Evolutionary conservation across 2,888 invertebrate species (phyloP).

Genomic region (Gymnocheta viridis): DNA sequence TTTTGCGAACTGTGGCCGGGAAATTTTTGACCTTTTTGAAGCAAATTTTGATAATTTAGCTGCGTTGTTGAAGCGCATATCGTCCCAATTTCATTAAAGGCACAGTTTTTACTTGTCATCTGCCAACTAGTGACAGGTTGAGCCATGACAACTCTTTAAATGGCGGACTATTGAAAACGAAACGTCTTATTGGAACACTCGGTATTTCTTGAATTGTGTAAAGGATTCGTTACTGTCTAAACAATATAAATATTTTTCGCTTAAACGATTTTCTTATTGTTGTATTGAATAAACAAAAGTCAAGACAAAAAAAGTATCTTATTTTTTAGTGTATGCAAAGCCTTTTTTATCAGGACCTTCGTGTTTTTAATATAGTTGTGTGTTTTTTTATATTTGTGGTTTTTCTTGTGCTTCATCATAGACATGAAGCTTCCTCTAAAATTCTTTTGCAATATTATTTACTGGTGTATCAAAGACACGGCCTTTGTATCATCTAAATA

Average conservation of each 20-base stretch:
- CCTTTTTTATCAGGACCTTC: conserved; percentile 4
- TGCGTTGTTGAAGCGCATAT: too few relatives aligned
- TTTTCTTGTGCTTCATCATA: not conserved
- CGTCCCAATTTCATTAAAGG: too few relatives aligned
- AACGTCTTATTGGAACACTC: too few relatives aligned
- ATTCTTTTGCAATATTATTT: not conserved
- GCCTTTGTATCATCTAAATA: conserved; percentile 27
- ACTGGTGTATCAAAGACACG: not conserved
- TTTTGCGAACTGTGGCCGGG: too few relatives aligned
- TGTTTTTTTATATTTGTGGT: conserved; percentile 30
- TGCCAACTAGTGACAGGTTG: too few relatives aligned
- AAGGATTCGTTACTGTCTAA: not conserved
- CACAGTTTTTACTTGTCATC: too few relatives aligned
- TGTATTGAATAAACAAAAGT: not conserved
- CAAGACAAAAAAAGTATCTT: not conserved
- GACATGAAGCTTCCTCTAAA: not conserved
- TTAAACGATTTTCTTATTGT: not conserved
- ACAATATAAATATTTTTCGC: not conserved
- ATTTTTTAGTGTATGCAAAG: not conserved
- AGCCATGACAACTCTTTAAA: too few relatives aligned
- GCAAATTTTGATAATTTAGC: too few relatives aligned
- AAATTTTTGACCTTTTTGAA: too few relatives aligned
- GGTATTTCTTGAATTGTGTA: not conserved
- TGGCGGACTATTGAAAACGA: too few relatives aligned
- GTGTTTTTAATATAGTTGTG: conserved; percentile 39